Conservation (phyloP, 2,113 vertebrate species). For the Zapus hudsonius region DNA sequence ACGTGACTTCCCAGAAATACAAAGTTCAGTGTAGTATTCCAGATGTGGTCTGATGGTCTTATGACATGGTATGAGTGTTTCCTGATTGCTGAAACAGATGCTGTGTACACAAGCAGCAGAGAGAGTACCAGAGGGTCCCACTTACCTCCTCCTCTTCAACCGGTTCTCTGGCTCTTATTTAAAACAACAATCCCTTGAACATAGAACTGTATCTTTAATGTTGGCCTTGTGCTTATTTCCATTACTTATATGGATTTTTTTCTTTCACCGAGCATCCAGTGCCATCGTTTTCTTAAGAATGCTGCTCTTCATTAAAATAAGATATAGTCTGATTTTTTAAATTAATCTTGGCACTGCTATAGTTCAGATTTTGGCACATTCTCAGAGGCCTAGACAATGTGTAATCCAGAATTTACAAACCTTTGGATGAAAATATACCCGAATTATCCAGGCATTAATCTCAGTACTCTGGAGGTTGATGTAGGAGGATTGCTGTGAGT, state of each 20-base stretch:
- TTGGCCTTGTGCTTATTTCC: neutral
- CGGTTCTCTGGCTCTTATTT: neutral
- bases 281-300: neutral
- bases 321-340: neutral
- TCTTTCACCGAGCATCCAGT: neutral
- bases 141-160: neutral
- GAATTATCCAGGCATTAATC: neutral
- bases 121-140: neutral
- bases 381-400: neutral
- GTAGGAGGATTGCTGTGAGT: too few species aligned
- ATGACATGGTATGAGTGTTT: neutral
- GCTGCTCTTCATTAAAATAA: neutral
- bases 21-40: neutral
- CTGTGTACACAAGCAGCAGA: neutral
- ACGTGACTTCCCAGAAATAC: neutral
- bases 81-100: neutral
- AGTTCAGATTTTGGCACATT: neutral
- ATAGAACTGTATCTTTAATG: neutral
- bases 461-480: too few species aligned
- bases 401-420: neutral
- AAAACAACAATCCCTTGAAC: neutral
- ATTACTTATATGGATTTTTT: neutral
- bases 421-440: neutral
- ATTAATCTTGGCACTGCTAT: neutral
- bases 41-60: neutral